Conservation (phyloP, 92 coral and sea anemone genomes). For the Epizoanthus fatuus region DNA sequence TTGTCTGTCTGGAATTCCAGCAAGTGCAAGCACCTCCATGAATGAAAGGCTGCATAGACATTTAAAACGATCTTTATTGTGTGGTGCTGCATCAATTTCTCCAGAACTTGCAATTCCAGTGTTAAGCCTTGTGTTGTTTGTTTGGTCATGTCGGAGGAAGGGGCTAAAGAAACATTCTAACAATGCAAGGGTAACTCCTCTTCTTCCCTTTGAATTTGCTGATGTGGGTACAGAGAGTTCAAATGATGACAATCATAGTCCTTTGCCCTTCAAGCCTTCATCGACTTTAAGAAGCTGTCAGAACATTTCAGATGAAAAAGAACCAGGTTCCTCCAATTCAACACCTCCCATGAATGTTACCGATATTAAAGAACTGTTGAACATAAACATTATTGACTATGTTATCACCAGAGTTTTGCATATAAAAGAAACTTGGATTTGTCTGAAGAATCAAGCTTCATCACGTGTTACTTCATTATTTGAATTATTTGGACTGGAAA, state of each 20-base stretch:
- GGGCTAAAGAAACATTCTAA: constrained; percentile 37
- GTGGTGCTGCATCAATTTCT: constrained; percentile 60
- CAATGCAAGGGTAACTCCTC: constrained; percentile 29
- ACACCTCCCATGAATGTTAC: constrained; percentile 1
- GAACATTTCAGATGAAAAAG: neutral
- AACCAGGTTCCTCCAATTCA: neutral
- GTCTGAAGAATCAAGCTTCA: constrained; percentile 1
- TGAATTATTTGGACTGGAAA: constrained; percentile 49
- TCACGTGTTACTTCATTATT: constrained; percentile 9
- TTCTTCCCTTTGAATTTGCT: constrained; percentile 40
- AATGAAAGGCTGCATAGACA: constrained; percentile 78
- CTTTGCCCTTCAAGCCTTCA: too few relatives aligned
- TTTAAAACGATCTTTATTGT: constrained; percentile 65
- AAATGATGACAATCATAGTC: too few relatives aligned
- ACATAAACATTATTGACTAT: neutral
- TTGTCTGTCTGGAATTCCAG: constrained; percentile 75
- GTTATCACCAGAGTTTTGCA: constrained; percentile 24
- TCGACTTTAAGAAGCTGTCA: too few relatives aligned
- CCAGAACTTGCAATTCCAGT: constrained; percentile 63
- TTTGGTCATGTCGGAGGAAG: constrained; percentile 53
- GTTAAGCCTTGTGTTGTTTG: constrained; percentile 25
- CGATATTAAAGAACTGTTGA: constrained; percentile 23
- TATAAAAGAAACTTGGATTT: constrained; percentile 25
- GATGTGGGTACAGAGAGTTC: neutral
- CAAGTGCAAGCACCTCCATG: constrained; percentile 73